phyloP scores from a whole-genome alignment of 1,140 invertebrate genomes.

The Zophobas atratus region DNA sequence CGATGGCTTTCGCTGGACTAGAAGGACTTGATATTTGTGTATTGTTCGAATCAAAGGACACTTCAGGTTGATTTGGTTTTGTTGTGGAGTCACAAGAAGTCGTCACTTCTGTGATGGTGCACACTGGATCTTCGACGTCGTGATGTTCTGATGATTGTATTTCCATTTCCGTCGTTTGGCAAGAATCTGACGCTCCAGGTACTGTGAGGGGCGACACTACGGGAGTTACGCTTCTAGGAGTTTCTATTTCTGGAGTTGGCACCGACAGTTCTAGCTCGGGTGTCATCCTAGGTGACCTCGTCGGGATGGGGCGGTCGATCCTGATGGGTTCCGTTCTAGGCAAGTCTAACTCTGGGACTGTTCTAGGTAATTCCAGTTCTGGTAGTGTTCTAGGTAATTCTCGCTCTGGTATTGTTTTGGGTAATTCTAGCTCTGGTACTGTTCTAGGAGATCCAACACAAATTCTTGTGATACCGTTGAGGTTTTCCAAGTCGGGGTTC shows the following conservation, averaged over 20 bases:
- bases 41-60: conserved; percentile 29
- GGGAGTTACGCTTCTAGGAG: background rate
- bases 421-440: background rate
- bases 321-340: too few relatives aligned
- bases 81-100: background rate
- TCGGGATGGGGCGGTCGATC: too few relatives aligned
- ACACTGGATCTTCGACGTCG: too few relatives aligned
- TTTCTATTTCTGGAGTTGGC: too few relatives aligned
- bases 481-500: conserved; percentile 5
- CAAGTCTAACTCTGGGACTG: too few relatives aligned
- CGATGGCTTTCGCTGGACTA: conserved; percentile 8
- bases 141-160: background rate
- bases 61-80: conserved; percentile 29
- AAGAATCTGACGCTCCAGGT: conserved; percentile 5
- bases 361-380: too few relatives aligned
- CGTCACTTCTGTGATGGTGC: background rate
- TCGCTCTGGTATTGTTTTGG: too few relatives aligned
- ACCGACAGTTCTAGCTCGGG: too few relatives aligned
- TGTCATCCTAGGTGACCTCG: too few relatives aligned
- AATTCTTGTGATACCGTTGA: conserved; percentile 2
- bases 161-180: background rate
- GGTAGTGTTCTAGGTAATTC: too few relatives aligned
- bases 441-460: conserved; percentile 15
- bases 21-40: conserved; percentile 11
- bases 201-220: background rate